phyloP scores from a whole-genome alignment of 2,888 invertebrate genomes.

The Sicus ferrugineus region DNA sequence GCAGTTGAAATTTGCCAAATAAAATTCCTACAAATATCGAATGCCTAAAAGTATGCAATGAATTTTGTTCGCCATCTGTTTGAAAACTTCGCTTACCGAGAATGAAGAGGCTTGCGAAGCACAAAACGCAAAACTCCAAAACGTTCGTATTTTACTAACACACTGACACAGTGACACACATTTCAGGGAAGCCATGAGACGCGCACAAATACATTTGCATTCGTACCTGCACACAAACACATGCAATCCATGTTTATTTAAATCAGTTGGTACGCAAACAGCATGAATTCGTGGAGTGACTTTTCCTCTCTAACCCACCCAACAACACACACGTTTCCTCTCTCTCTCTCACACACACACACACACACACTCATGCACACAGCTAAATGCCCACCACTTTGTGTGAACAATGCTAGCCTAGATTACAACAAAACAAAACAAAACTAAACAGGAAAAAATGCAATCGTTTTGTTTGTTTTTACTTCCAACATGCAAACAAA shows the following conservation, averaged over 20 bases:
- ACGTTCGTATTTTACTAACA: conserved; percentile 10
- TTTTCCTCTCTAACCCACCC: too few species aligned
- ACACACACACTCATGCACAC: neutral
- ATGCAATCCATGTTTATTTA: too few species aligned
- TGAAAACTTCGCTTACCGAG: too few species aligned
- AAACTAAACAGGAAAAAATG: too few species aligned
- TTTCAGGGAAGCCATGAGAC: neutral
- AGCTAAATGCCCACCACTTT: conserved; percentile 1
- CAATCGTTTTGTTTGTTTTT: neutral
- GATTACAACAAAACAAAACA: neutral
- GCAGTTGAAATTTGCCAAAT: too few species aligned
- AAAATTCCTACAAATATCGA: neutral
- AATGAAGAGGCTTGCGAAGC: too few species aligned
- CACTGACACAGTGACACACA: conserved; percentile 24
- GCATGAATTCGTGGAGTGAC: too few species aligned
- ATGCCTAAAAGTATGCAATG: conserved; percentile 10
- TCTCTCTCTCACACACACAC: neutral
- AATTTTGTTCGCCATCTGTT: too few species aligned
- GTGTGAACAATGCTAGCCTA: neutral
- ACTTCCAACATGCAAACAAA: neutral
- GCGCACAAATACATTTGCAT: conserved; percentile 2
- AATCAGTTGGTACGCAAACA: too few species aligned
- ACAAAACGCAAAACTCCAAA: neutral
- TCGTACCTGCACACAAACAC: neutral
- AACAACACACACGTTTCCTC: neutral